Conservation (phyloP, 2,888 invertebrate species). For the Mechanitis messenoides region DNA sequence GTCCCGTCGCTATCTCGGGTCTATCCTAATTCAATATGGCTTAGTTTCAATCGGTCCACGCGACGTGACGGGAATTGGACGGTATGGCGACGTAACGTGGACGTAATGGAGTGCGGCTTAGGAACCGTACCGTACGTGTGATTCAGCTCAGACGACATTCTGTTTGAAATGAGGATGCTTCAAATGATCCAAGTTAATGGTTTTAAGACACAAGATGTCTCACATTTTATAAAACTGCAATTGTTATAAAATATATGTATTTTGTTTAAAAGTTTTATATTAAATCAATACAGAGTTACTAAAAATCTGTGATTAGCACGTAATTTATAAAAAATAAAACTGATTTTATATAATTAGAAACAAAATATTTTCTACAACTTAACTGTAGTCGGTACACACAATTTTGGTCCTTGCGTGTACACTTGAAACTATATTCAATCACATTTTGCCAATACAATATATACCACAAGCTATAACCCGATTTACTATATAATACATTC, state of each 20-base stretch:
- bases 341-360: too few species aligned
- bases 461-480: background rate
- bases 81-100: constrained; percentile 23
- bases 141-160: constrained; percentile 4
- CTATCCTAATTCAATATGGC: constrained; percentile 30
- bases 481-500: constrained; percentile 3
- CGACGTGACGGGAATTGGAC: constrained; percentile 34
- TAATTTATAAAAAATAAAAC: too few species aligned
- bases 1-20: constrained; percentile 7
- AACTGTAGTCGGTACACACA: too few species aligned
- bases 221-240: too few species aligned
- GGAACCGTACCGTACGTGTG: constrained; percentile 13
- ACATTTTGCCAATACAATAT: background rate
- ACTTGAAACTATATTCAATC: background rate
- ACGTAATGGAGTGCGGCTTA: constrained; percentile 21
- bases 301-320: too few species aligned
- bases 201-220: background rate
- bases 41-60: constrained; percentile 30
- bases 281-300: too few species aligned
- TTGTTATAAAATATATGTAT: too few species aligned
- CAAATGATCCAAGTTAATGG: background rate
- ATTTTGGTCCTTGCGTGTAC: too few species aligned
- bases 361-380: too few species aligned
- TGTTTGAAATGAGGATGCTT: background rate
- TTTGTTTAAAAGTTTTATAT: too few species aligned